Percentiles rank a stretch among this genome's conserved stretches.
Conservation (phyloP, 2,888 invertebrate species). For the Diaprepes abbreviatus region DNA sequence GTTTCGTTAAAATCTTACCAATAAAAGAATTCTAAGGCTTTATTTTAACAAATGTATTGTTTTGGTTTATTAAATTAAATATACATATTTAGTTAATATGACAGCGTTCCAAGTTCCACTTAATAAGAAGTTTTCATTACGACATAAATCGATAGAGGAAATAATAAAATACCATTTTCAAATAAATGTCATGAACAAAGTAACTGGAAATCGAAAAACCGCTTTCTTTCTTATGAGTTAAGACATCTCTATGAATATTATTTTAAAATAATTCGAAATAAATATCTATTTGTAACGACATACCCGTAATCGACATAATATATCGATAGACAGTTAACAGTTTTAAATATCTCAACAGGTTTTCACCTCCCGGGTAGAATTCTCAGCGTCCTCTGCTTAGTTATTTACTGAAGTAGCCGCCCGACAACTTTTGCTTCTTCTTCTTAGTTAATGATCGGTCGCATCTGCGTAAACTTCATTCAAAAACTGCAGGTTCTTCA, state of each 20-base stretch:
- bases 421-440: conserved; percentile 23
- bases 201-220: background rate
- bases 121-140: too few species aligned
- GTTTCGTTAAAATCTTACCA: too few species aligned
- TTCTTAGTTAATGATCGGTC: conserved; percentile 31
- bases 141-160: too few species aligned
- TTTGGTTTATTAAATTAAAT: too few species aligned
- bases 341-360: conserved; percentile 45
- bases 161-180: too few species aligned
- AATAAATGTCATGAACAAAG: background rate
- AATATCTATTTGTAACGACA: conserved; percentile 13
- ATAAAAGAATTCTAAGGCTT: too few species aligned
- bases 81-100: too few species aligned
- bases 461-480: conserved; percentile 28
- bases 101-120: too few species aligned
- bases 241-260: background rate
- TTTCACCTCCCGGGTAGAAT: conserved; percentile 41
- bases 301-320: conserved; percentile 19
- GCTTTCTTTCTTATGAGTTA: background rate
- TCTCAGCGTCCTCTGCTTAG: conserved; percentile 30
- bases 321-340: conserved; percentile 34
- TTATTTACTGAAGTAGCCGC: conserved; percentile 40
- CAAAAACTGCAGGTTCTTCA: too few species aligned
- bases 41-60: too few species aligned
- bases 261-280: conserved; percentile 4